phyloP scores from a whole-genome alignment of 2,888 invertebrate genomes.

The Andrena marginata region DNA sequence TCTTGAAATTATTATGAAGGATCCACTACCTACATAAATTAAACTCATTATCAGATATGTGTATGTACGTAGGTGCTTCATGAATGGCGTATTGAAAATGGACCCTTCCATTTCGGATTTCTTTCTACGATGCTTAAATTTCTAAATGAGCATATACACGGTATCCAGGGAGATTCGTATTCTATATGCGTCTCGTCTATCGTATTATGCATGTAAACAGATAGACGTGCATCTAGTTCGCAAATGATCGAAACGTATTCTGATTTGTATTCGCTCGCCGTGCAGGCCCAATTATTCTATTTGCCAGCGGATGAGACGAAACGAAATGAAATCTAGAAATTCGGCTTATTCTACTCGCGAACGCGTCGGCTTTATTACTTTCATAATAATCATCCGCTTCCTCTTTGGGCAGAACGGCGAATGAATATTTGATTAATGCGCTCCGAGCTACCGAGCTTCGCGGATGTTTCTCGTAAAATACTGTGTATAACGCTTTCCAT shows the following conservation, averaged over 20 bases:
- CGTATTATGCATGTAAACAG: slow-evolving; percentile 43
- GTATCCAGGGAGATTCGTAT: slow-evolving; percentile 2
- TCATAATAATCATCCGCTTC: slow-evolving; percentile 62
- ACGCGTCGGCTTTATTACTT: slow-evolving; percentile 70
- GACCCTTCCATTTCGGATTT: not conserved
- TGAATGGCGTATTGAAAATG: too few relatives aligned
- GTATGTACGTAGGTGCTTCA: too few relatives aligned
- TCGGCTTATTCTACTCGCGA: slow-evolving; percentile 65
- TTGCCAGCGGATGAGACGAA: slow-evolving; percentile 68
- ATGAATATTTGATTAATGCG: slow-evolving; percentile 53
- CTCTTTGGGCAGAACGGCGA: slow-evolving; percentile 44
- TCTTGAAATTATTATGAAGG: too few relatives aligned
- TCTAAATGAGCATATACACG: not conserved
- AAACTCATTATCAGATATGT: too few relatives aligned
- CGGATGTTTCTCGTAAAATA: not conserved
- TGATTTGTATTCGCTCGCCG: slow-evolving; percentile 70
- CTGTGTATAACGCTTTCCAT: too few relatives aligned
- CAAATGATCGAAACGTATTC: slow-evolving; percentile 62
- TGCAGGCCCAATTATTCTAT: slow-evolving; percentile 66
- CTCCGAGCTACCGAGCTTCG: slow-evolving; percentile 4
- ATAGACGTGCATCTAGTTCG: slow-evolving; percentile 45
- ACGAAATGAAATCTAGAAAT: slow-evolving; percentile 72
- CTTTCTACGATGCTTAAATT: not conserved
- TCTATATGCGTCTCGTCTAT: slow-evolving; percentile 11
- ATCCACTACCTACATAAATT: too few relatives aligned